A percentile compares a stretch with the other conserved stretches of the same genome.
These are phyloP conservation scores for Decapterus maruadsi DNA, from an alignment of 2,797 vertebrate species.

Conservation along the genomic window DNA sequence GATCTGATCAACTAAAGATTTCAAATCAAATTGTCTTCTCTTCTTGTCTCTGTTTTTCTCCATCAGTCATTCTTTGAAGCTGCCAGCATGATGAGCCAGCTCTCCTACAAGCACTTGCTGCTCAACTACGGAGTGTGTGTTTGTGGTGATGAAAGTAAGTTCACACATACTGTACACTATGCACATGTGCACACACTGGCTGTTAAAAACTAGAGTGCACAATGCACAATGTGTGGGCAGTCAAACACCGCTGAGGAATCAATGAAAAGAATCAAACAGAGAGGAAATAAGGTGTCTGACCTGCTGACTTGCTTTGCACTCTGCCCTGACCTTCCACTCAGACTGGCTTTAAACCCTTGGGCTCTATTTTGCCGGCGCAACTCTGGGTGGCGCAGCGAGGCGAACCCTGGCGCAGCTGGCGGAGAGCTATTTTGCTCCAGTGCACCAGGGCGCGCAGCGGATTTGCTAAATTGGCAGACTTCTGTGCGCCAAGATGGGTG, in stretches of 20 bases:
- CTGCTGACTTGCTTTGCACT: not conserved
- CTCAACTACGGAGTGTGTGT: slow-evolving; percentile 97
- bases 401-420: too few relatives aligned
- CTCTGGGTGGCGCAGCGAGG: too few relatives aligned
- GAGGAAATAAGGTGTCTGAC: slow-evolving; percentile 18
- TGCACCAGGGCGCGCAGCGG: too few relatives aligned
- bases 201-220: too few relatives aligned
- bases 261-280: not conserved
- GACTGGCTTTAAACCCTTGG: slow-evolving; percentile 1
- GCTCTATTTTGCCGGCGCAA: too few relatives aligned
- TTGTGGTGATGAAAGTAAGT: slow-evolving; percentile 97
- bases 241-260: not conserved
- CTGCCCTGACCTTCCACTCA: not conserved
- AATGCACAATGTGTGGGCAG: not conserved
- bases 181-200: slow-evolving; percentile 7
- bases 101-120: slow-evolving; percentile 96
- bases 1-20: not conserved
- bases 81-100: slow-evolving; percentile 99
- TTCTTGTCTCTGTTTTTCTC: not conserved
- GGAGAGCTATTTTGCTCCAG: too few relatives aligned
- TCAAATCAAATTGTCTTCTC: not conserved
- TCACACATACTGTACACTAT: not conserved
- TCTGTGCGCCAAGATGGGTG: too few relatives aligned
- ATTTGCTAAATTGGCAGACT: too few relatives aligned
- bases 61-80: slow-evolving; percentile 97